Evolutionary conservation across 2,797 vertebrate genomes (phyloP), one percentile per base, ranked within the genome.

Genomic region (Lithobates pipiens): DNA sequence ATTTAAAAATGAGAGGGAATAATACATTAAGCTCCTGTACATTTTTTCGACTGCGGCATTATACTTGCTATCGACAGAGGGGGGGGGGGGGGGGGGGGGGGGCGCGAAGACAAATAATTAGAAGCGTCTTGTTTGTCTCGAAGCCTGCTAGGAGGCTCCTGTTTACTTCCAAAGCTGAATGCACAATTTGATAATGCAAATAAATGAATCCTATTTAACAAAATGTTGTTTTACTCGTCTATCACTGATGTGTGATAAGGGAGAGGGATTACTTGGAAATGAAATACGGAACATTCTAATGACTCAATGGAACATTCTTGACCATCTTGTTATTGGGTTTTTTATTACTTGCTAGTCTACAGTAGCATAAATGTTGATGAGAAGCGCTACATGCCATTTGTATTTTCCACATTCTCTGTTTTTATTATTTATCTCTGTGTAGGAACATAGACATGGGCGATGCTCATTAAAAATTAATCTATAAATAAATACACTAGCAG

Each of bases 1-100:
- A 23, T 46, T 67, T 67, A 73, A 78, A 44, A 78, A 85, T 27
- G 36, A 85, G 68, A 63, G 32, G 68, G 50, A 42, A 46, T 70
- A 73, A 29, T 27, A 39, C 10, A 44, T 84, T 63, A 2, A 10
- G 46, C 32, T 54, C 46, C 42, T n/a, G 70, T 39, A 21, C 23
- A 11, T 34, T 54, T 67, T 29, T 44, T 70, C 11, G 9, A 32
- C n/a, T 10, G 42, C 34, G 11, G 63, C 61, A 27, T 13, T 70
- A 34, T 23, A 44, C 46, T 16, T n/a, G 46, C 25, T 57, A 54
- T 25, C n/a, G 32, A 32, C 18, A 42, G 39, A 54, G 11, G 18
- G 32, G 32, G 72, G 27, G 5, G 23, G 27, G n/a, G 32, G 11
- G 18, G 32, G 34, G 72, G 27, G n/a, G n/a, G n/a, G n/a, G n/a